A percentile compares a stretch with the other conserved stretches of the same genome.
Evolutionary conservation across 2,888 invertebrate genomes (phyloP).

Genomic region (Noctua comes): DNA sequence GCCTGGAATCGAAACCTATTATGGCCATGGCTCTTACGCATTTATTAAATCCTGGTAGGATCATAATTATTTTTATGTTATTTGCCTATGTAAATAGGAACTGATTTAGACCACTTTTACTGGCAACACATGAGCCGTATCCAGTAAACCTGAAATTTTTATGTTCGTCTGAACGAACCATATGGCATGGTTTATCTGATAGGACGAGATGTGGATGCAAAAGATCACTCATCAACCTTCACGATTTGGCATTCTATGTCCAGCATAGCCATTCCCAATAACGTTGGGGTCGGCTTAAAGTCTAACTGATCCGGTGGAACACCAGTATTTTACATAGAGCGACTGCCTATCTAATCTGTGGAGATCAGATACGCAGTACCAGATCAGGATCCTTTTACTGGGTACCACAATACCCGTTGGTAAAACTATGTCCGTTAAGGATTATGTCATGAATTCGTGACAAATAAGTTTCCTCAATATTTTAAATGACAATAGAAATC

Average conservation of each 20-base stretch:
- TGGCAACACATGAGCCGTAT: background rate
- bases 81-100: background rate
- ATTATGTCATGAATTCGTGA: background rate
- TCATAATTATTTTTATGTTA: background rate
- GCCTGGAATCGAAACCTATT: slow-evolving; percentile 6
- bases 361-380: background rate
- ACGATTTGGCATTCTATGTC: background rate
- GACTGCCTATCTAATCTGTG: background rate
- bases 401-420: background rate
- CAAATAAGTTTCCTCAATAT: background rate
- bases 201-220: background rate
- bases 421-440: background rate
- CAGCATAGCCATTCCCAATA: background rate
- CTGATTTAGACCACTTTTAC: background rate
- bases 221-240: background rate
- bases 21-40: background rate
- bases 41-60: slow-evolving; percentile 17
- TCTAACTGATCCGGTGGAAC: background rate
- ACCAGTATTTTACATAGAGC: background rate
- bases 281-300: background rate
- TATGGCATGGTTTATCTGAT: background rate
- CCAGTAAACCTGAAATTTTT: background rate
- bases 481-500: no score
- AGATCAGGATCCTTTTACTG: background rate
- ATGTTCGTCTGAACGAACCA: background rate